Conservation (phyloP, 1,140 invertebrate genomes). For the Araneus ventricosus region DNA sequence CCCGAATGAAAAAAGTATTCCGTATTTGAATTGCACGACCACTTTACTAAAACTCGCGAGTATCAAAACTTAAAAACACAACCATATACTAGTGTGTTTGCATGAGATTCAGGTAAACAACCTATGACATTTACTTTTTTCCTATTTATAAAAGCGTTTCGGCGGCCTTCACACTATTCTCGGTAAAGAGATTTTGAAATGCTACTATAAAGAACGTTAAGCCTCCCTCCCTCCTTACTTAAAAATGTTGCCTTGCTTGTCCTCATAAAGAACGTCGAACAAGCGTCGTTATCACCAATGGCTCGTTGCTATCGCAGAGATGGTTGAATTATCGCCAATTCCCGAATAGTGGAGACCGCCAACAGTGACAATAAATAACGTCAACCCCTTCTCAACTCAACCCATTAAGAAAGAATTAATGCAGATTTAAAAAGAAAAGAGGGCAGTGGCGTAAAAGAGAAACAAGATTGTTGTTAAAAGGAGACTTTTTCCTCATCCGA, state of each 20-base stretch:
- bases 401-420: slow-evolving; percentile 44
- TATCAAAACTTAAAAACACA: too few relatives aligned
- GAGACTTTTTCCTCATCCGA: not conserved
- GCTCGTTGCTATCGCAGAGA: slow-evolving; percentile 11
- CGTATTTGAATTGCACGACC: too few relatives aligned
- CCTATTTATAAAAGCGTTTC: not conserved
- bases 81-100: too few relatives aligned
- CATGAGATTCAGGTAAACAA: not conserved
- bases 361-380: slow-evolving; percentile 33
- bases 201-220: slow-evolving; percentile 5
- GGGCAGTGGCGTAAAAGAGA: slow-evolving; percentile 17
- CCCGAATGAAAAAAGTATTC: too few relatives aligned
- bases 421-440: not conserved
- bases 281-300: slow-evolving; percentile 47
- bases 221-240: not conserved
- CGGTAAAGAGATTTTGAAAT: not conserved
- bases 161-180: slow-evolving; percentile 14
- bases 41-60: too few relatives aligned
- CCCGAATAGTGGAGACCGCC: not conserved
- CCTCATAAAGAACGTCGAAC: slow-evolving; percentile 41
- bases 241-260: slow-evolving; percentile 23
- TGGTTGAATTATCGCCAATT: slow-evolving; percentile 44
- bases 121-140: slow-evolving; percentile 31
- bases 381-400: slow-evolving; percentile 24
- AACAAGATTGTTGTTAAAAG: slow-evolving; percentile 34